Evolutionary conservation across 1,140 invertebrate genomes (phyloP), one percentile per base, ranked within the genome.

Genomic region (Tetramorium parvispinum): DNA sequence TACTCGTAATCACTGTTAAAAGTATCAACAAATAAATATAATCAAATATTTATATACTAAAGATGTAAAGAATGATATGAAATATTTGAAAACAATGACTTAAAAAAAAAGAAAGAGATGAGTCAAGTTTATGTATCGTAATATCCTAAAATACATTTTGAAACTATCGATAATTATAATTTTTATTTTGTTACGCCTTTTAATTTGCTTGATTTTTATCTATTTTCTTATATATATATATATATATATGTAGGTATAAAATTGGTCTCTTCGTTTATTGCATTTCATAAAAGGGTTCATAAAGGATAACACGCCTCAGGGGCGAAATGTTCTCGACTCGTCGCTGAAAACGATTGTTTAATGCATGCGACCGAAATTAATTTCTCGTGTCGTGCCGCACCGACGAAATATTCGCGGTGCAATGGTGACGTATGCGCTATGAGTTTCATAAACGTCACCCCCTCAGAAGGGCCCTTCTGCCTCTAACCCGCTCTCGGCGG

Each of bases 391-490:
- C 27, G 66, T 53, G 51, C 0, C n/a, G n/a, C 21, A 49, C n/a
- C 21, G 66, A 59, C 40, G 53, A 83, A 73, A 59, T 73, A 83
- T 83, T 73, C 77, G 37, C 32, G 79, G 40, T 46, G n/a, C 51
- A 49, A 32, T 53, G 40, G 11, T 57, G 53, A 73, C 40, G 24
- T 57, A 32, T 59, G 53, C 32, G 13, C 46, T 40, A 46, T 40
- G n/a, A 66, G 32, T 32, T 32, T 32, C 65, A 71, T 71, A 59
- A 83, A 73, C 66, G 40, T 73, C 51, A 13, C n/a, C 63, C 43
- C 27, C 18, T 40, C 21, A 5, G 8, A 70, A 70, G 63, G 32
- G n/a, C 7, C 32, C 51, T 73, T n/a, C 13, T 40, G 24, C 37
- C 5, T 37, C 37, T 37, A 46, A 27, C 51, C 21, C 32, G 5